Conservation (phyloP, 2,888 invertebrate genomes). For the Muscina levida region DNA sequence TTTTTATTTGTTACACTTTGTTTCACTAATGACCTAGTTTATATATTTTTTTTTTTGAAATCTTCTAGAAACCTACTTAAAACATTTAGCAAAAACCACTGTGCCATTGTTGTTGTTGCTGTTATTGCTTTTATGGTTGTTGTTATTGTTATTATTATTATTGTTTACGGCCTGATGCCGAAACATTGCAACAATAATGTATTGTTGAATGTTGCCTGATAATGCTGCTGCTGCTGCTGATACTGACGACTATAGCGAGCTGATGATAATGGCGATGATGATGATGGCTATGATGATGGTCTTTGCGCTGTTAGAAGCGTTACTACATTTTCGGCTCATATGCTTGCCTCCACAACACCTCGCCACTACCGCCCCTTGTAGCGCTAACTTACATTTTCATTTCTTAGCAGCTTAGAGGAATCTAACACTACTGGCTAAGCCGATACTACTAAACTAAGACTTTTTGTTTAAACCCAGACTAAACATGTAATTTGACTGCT, state of each 20-base stretch:
- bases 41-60: too few relatives aligned
- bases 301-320: slow-evolving; percentile 2
- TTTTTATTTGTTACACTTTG: too few relatives aligned
- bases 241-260: background rate
- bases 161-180: slow-evolving; percentile 59
- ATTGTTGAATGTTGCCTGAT: slow-evolving; percentile 6
- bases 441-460: too few relatives aligned
- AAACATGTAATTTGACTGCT: background rate
- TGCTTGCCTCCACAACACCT: background rate
- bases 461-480: too few relatives aligned
- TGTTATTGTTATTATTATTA: slow-evolving; percentile 8
- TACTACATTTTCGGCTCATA: background rate
- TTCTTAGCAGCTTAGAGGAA: background rate
- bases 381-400: slow-evolving; percentile 29
- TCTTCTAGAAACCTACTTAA: too few relatives aligned
- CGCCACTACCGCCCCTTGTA: background rate
- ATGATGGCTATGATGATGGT: slow-evolving; percentile 1
- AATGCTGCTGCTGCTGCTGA: slow-evolving; percentile 27
- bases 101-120: slow-evolving; percentile 23
- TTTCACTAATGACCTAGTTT: too few relatives aligned
- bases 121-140: slow-evolving; percentile 23
- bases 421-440: background rate
- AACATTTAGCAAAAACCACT: too few relatives aligned
- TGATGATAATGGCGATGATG: background rate
- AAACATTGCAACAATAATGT: slow-evolving; percentile 28